phyloP scores from a whole-genome alignment of 2,113 vertebrate genomes.

The Myotis brandtii region DNA sequence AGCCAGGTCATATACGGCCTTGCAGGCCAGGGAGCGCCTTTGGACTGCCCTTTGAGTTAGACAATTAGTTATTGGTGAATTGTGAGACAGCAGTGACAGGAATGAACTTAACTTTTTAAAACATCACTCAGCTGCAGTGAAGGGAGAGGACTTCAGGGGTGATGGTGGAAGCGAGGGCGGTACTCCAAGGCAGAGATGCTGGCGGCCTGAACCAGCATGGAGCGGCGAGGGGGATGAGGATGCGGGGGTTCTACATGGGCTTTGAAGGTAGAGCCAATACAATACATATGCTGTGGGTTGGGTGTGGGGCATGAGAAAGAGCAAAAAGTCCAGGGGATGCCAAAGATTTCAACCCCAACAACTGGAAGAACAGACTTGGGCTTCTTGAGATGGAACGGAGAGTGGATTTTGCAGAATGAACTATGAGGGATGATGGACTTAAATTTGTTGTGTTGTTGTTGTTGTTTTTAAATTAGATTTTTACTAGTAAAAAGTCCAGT shows the following conservation, averaged over 20 bases:
- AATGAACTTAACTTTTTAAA: not conserved
- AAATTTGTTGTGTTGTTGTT: not conserved
- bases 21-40: not conserved
- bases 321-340: not conserved
- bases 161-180: not conserved
- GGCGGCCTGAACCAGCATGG: rapidly evolving
- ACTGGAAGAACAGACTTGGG: not conserved
- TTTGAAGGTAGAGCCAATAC: not conserved
- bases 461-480: not conserved
- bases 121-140: not conserved
- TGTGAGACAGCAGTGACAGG: not conserved
- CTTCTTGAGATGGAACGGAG: not conserved
- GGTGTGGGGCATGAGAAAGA: not conserved
- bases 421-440: not conserved
- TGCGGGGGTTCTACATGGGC: too few species aligned
- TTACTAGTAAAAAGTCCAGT: not conserved
- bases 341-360: not conserved
- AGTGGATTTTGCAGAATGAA: not conserved
- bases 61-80: not conserved
- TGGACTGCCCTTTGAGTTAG: not conserved
- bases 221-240: rapidly evolving
- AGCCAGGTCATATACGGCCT: not conserved
- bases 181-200: not conserved
- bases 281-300: rapidly evolving
- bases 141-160: not conserved